Conservation (phyloP, 2,797 vertebrate species). For the Acridotheres tristis region DNA sequence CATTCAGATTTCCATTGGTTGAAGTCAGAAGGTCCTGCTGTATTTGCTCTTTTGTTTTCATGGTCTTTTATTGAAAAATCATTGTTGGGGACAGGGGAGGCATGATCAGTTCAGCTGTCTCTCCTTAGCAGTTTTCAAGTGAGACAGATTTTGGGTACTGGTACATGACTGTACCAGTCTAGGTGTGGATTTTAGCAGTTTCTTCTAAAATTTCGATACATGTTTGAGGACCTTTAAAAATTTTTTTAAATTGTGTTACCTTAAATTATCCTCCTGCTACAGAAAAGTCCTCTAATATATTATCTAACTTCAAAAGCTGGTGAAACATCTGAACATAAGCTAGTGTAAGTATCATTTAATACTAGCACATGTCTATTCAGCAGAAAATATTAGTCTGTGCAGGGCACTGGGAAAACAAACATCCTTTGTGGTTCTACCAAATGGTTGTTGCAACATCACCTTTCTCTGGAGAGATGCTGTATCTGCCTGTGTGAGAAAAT, state of each 20-base stretch:
- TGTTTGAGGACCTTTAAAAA: neutral
- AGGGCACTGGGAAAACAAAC: neutral
- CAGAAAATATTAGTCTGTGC: neutral
- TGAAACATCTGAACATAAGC: neutral
- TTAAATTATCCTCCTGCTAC: neutral
- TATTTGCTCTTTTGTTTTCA: neutral
- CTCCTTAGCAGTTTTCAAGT: neutral
- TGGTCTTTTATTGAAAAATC: neutral
- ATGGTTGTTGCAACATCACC: neutral
- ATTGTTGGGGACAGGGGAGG: fast-evolving
- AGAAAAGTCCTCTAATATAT: neutral
- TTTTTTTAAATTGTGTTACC: neutral
- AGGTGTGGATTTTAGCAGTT: neutral
- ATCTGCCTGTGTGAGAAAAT: neutral
- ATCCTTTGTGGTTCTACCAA: neutral
- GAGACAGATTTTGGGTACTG: neutral
- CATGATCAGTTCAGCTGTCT: neutral
- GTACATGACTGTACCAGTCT: neutral
- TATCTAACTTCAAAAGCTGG: neutral
- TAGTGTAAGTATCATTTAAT: neutral
- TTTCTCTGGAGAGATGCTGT: neutral
- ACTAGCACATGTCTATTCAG: fast-evolving
- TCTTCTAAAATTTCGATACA: neutral
- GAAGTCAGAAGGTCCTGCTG: neutral
- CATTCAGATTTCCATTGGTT: neutral